These are phyloP conservation scores for Drosophila niveifrons DNA, from an alignment of 2,888 invertebrate species.

Conservation along the genomic window DNA sequence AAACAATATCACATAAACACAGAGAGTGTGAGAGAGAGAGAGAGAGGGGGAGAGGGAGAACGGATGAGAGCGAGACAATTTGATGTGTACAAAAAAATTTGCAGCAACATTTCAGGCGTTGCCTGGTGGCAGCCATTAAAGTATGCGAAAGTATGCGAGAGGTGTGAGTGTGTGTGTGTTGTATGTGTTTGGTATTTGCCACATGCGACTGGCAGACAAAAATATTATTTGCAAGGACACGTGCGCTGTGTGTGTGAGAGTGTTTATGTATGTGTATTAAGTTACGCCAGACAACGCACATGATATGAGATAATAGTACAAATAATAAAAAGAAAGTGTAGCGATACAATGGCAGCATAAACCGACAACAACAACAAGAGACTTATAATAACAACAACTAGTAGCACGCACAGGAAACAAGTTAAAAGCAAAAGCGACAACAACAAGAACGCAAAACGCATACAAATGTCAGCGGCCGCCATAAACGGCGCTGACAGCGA, in stretches of 20 bases:
- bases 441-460: slow-evolving; percentile 46
- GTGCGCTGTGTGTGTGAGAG: slow-evolving; percentile 22
- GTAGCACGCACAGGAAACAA: slow-evolving; percentile 39
- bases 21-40: slow-evolving; percentile 5
- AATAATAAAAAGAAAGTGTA: slow-evolving; percentile 57
- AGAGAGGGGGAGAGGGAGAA: not conserved
- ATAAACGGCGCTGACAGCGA: slow-evolving; percentile 40
- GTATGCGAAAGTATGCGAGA: slow-evolving; percentile 26
- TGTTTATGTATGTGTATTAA: slow-evolving; percentile 45
- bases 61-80: not conserved
- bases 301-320: slow-evolving; percentile 50
- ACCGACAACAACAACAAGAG: slow-evolving; percentile 31
- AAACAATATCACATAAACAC: slow-evolving; percentile 72
- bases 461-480: slow-evolving; percentile 65
- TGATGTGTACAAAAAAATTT: slow-evolving; percentile 27
- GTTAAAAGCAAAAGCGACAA: slow-evolving; percentile 30
- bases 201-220: slow-evolving; percentile 47
- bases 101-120: slow-evolving; percentile 44
- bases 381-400: slow-evolving; percentile 15
- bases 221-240: slow-evolving; percentile 58
- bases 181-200: slow-evolving; percentile 26
- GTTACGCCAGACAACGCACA: slow-evolving; percentile 49
- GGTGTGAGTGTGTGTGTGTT: slow-evolving; percentile 1
- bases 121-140: slow-evolving; percentile 37
- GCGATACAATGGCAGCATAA: slow-evolving; percentile 40